Percentiles rank a stretch among this genome's conserved stretches.
These are phyloP conservation scores for Drosophila paranaensis DNA, from an alignment of 2,888 invertebrate genomes.

Conservation along the genomic window DNA sequence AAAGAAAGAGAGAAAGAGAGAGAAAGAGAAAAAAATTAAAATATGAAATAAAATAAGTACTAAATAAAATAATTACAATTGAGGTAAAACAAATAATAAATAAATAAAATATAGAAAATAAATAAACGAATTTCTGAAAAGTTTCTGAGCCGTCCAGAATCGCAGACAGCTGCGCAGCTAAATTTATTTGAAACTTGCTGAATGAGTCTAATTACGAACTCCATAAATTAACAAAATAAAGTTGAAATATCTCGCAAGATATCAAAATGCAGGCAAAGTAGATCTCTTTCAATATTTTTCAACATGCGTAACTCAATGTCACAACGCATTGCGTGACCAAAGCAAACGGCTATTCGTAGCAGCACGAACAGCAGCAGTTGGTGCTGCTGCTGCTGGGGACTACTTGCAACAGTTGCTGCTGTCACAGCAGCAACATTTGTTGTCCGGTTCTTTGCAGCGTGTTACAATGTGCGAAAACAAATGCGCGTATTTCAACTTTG, in stretches of 20 bases:
- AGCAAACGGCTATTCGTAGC: slow-evolving; percentile 34
- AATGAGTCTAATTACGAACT: neutral
- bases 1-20: too few species aligned
- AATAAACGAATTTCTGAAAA: too few species aligned
- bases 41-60: too few species aligned
- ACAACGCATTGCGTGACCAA: slow-evolving; percentile 54
- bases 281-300: slow-evolving; percentile 9
- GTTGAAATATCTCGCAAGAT: neutral
- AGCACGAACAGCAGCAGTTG: slow-evolving; percentile 1
- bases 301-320: slow-evolving; percentile 76
- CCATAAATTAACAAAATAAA: neutral
- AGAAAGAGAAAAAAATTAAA: too few species aligned
- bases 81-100: too few species aligned
- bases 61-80: too few species aligned
- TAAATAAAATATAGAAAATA: too few species aligned
- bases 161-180: neutral
- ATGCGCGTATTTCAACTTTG: slow-evolving; percentile 50
- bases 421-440: slow-evolving; percentile 24
- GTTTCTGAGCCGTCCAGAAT: too few species aligned
- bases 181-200: neutral
- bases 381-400: slow-evolving; percentile 16
- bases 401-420: slow-evolving; percentile 34
- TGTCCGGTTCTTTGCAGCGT: slow-evolving; percentile 26
- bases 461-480: slow-evolving; percentile 69
- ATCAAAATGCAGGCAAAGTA: neutral